Base-by-base conservation (phyloP, 37 sponge, comb jelly and placozoan species). In the Dysidea cf. avara region DNA sequence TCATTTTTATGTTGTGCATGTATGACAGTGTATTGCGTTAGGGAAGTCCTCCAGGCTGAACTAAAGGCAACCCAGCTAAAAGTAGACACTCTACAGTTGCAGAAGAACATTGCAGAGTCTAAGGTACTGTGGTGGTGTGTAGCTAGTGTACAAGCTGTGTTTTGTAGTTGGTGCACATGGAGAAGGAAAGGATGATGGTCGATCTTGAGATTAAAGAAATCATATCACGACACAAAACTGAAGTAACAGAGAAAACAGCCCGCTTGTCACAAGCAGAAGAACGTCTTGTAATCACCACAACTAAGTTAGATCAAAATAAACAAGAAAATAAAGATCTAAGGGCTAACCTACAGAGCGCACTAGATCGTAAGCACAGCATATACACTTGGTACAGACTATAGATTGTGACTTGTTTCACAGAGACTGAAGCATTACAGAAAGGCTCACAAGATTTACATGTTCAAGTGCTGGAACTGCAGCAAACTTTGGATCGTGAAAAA, bases 151-250 rank as follows among this genome's bases (percentile, higher is more conserved):
- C 20, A n/a, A 74, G 66, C 59, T 87, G 24, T 12, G 36, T 14
- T 70, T 80, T 9, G 81, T 75, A 82, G 39, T 64, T 88, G 60
- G 56, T 55, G 24, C 86, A 90, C 47, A 52, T 90, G 50, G 95
- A 94, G 71, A 71, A 77, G 20, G 88, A 94, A 43, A 86, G 86
- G 71, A 83, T 64, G 66, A 86, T 94, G 81, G 74, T 89, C 9
- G 95, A 94, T 66, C 61, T 94, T 66, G 81, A 86, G 34, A 83
- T 90, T 18, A 75, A 81, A 5, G 91, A 90, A 74, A 74, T 67
- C 40, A 66, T 90, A 6, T 71, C 78, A 7, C 59, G 90, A 61
- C 80, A 84, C 81, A 83, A 79, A 56, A 73, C 65, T 39, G 74
- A 70, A 32, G 55, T 80, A n/a, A 79, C 83, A 3, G 90, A 90